Evolutionary conservation across 1,140 invertebrate genomes (phyloP).

Genomic region (Micrasema longulum): DNA sequence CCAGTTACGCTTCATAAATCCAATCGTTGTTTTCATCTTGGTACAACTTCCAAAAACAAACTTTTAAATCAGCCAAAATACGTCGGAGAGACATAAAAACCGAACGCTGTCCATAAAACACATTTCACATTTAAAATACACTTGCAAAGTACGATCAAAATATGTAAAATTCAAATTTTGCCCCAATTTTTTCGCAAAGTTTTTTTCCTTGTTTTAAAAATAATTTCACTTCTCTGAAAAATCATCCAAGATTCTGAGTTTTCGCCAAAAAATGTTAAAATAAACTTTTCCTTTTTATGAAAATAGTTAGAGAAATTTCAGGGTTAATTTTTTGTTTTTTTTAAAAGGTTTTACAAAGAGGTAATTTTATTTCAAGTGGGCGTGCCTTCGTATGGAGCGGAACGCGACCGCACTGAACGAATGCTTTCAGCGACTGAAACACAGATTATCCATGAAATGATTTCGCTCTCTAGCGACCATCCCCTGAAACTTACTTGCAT

Average conservation of each 20-base stretch:
- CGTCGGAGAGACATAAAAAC: background rate
- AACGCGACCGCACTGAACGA: constrained; percentile 36
- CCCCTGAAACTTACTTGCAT: no score
- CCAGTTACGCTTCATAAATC: constrained; percentile 3
- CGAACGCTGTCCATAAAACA: background rate
- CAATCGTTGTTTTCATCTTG: constrained; percentile 8
- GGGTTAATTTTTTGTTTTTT: no score
- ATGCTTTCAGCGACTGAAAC: constrained; percentile 41
- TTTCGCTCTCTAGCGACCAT: constrained; percentile 18
- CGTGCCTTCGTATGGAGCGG: constrained; percentile 31
- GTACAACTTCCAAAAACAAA: background rate
- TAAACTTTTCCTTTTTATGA: no score
- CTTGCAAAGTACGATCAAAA: background rate
- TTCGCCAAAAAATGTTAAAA: no score
- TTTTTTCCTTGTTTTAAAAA: no score
- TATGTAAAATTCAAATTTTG: background rate
- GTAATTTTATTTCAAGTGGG: constrained; percentile 34
- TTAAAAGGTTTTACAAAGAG: no score
- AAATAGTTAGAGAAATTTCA: no score
- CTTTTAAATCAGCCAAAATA: background rate
- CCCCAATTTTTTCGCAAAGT: no score
- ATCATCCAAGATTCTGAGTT: no score
- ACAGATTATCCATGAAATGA: constrained; percentile 18
- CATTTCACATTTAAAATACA: background rate
- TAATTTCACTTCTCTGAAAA: no score